phyloP scores from a whole-genome alignment of 2,797 vertebrate genomes.

The Myotis vivesi region DNA sequence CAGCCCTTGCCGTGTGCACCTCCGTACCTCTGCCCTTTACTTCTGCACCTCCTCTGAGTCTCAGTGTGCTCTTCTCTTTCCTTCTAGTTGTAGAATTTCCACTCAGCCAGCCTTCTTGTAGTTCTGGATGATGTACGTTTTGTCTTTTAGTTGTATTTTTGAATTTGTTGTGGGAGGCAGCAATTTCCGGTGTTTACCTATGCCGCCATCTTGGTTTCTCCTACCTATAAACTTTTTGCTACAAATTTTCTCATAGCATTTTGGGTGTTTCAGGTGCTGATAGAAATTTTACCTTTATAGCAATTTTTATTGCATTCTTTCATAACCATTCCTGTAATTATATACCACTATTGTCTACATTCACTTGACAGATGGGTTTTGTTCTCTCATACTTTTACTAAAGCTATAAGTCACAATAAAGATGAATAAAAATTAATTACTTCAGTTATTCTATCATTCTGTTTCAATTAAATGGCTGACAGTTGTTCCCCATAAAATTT shows the following conservation, averaged over 20 bases:
- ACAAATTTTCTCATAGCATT: slow-evolving; percentile 1
- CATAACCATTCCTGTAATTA: slow-evolving; percentile 22
- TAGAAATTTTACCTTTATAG: slow-evolving; percentile 48
- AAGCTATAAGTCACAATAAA: slow-evolving; percentile 54
- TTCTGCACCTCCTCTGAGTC: too few species aligned
- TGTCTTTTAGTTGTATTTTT: too few species aligned
- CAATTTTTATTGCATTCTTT: slow-evolving; percentile 40
- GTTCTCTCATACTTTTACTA: slow-evolving; percentile 44
- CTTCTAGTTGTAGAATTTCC: too few species aligned
- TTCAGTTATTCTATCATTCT: slow-evolving; percentile 53
- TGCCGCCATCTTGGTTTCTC: too few species aligned
- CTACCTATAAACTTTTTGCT: background rate
- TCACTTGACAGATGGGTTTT: slow-evolving; percentile 55
- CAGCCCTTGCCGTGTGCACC: too few species aligned
- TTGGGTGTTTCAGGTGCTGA: background rate
- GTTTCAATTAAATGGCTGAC: slow-evolving; percentile 59
- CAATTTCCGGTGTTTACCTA: too few species aligned
- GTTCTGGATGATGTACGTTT: too few species aligned
- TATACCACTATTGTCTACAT: slow-evolving; percentile 21
- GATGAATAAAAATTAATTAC: slow-evolving; percentile 61
- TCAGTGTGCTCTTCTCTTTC: too few species aligned
- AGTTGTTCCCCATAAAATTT: slow-evolving; percentile 48
- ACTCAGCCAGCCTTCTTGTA: too few species aligned
- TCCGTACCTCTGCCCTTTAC: too few species aligned
- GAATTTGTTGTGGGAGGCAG: too few species aligned